Percentiles rank a stretch among this genome's conserved stretches.
phyloP scores from a whole-genome alignment of 2,113 vertebrate genomes.

The Hippocampus comes region DNA sequence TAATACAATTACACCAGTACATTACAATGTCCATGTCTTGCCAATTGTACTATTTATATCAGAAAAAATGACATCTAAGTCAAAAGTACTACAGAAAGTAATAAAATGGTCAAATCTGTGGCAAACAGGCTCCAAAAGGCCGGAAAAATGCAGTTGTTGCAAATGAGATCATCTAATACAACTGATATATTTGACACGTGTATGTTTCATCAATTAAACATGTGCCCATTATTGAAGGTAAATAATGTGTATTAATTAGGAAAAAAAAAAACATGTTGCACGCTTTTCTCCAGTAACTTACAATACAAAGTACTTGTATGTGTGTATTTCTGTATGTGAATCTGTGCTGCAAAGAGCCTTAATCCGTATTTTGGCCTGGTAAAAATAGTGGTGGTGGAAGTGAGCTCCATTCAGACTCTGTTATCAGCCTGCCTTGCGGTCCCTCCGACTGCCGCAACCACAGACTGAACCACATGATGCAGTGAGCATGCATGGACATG shows the following conservation, averaged over 20 bases:
- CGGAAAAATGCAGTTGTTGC: not conserved
- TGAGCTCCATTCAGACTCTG: constrained; percentile 70
- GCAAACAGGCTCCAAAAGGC: not conserved
- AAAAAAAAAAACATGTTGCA: not conserved
- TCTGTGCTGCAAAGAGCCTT: constrained; percentile 48
- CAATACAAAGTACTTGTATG: constrained; percentile 8
- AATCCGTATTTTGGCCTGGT: constrained; percentile 59
- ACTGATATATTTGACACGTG: not conserved
- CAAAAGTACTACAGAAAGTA: not conserved
- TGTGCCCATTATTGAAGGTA: not conserved
- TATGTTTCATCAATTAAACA: not conserved
- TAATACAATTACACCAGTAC: not conserved
- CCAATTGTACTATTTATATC: not conserved
- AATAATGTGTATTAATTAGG: not conserved
- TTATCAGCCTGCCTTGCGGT: constrained; percentile 66
- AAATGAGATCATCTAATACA: not conserved
- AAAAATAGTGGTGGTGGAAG: constrained; percentile 74
- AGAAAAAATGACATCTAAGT: not conserved
- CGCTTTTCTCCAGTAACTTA: constrained; percentile 36
- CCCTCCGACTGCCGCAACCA: constrained; percentile 69
- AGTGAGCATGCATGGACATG: constrained; percentile 10
- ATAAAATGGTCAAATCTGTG: not conserved
- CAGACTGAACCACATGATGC: constrained; percentile 62
- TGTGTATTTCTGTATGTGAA: constrained; percentile 21
- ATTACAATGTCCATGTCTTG: not conserved